These are phyloP conservation scores for Procavia capensis DNA, from an alignment of 2,113 vertebrate genomes.

Conservation along the genomic window DNA sequence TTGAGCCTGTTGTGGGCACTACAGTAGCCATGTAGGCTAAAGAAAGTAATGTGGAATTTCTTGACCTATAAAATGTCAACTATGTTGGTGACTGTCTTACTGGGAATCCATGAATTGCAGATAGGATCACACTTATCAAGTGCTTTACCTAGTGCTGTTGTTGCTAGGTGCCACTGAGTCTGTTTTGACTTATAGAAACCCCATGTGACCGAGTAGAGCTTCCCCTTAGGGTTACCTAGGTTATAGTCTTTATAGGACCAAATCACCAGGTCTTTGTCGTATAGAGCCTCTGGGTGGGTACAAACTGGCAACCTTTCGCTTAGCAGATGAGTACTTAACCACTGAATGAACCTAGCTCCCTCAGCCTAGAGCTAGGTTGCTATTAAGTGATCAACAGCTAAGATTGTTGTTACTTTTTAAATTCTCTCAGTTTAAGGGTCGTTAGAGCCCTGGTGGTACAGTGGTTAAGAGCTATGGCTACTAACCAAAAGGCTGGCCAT, in stretches of 20 bases:
- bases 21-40: background rate
- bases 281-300: background rate
- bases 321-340: background rate
- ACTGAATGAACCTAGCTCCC: background rate
- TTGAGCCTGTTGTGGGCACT: too few relatives aligned
- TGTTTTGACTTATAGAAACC: background rate
- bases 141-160: too few relatives aligned
- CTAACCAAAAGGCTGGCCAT: too few relatives aligned
- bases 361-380: background rate
- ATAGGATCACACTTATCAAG: background rate
- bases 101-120: background rate
- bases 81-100: background rate
- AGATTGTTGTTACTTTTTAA: background rate
- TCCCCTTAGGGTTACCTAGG: background rate
- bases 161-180: background rate
- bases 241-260: background rate
- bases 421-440: background rate
- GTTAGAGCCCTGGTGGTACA: too few relatives aligned
- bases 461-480: too few relatives aligned
- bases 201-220: background rate
- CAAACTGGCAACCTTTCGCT: background rate
- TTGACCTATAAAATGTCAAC: background rate
- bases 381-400: background rate
- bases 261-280: background rate
- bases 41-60: background rate